phyloP scores from a whole-genome alignment of 2,888 invertebrate genomes.

The Amphimallon solstitiale region DNA sequence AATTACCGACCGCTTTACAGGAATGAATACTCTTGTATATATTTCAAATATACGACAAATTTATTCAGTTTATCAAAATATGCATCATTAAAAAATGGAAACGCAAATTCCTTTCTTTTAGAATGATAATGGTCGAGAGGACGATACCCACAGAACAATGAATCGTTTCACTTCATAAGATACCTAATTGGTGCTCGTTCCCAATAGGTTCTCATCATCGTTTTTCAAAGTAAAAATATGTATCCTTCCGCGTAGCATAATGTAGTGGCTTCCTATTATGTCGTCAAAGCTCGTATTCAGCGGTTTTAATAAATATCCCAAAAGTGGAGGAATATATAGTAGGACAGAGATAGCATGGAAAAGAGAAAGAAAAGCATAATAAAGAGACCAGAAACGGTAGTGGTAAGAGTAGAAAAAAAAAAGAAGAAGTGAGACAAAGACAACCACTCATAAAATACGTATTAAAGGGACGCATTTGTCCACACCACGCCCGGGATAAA shows the following conservation, averaged over 20 bases:
- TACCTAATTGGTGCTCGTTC: conserved; percentile 24
- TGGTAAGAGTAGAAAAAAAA: no score
- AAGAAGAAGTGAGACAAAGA: background rate
- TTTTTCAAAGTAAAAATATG: conserved; percentile 4
- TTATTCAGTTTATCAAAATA: conserved; percentile 9
- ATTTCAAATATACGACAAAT: background rate
- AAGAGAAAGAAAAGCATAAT: background rate
- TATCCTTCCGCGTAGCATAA: conserved; percentile 22
- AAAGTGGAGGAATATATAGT: background rate
- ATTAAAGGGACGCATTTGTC: conserved; percentile 34
- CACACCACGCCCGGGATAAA: conserved; percentile 12
- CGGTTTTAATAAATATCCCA: conserved; percentile 36
- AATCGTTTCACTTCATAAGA: conserved; percentile 25
- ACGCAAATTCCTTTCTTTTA: background rate
- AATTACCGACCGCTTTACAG: no score
- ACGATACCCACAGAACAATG: background rate
- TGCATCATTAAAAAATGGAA: background rate
- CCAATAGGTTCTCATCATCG: background rate
- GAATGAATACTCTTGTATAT: no score
- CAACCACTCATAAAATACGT: conserved; percentile 31
- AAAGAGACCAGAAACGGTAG: no score
- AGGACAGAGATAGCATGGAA: background rate
- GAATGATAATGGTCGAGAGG: conserved; percentile 8
- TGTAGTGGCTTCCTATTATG: conserved; percentile 15
- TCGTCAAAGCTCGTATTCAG: conserved; percentile 18